These are phyloP conservation scores for Blennius ocellaris DNA, from an alignment of 2,113 vertebrate genomes.

Conservation along the genomic window DNA sequence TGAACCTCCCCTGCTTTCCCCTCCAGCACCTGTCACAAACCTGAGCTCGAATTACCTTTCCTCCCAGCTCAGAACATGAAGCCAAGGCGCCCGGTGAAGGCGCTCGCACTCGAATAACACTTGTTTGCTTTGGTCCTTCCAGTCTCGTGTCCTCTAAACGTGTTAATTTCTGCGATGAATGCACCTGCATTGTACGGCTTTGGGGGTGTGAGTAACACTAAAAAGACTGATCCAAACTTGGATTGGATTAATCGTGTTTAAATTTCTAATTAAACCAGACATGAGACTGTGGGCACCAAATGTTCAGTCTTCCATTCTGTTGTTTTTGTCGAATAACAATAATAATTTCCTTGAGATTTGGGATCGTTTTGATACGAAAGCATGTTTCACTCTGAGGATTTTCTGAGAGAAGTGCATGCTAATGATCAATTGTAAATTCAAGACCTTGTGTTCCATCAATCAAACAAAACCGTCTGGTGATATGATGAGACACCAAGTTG, in stretches of 20 bases:
- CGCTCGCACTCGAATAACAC: conserved; percentile 20
- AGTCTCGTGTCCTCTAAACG: conserved; percentile 25
- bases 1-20: conserved; percentile 45
- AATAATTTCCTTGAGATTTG: conserved; percentile 18
- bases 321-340: neutral
- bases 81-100: conserved; percentile 3
- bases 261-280: conserved; percentile 26
- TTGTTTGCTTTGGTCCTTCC: conserved; percentile 53
- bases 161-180: conserved; percentile 49
- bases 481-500: neutral
- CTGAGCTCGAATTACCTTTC: conserved; percentile 63
- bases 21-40: conserved; percentile 69
- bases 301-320: neutral
- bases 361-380: neutral
- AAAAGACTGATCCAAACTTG: conserved; percentile 15
- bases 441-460: neutral
- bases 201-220: neutral
- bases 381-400: neutral
- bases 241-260: conserved; percentile 22
- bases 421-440: neutral
- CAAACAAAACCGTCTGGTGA: neutral
- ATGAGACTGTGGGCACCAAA: conserved; percentile 18
- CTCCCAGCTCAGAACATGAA: conserved; percentile 28
- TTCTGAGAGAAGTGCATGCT: neutral
- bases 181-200: conserved; percentile 15